Conservation (phyloP, 1,140 invertebrate species). For the Ctenoplectra terminalis region DNA sequence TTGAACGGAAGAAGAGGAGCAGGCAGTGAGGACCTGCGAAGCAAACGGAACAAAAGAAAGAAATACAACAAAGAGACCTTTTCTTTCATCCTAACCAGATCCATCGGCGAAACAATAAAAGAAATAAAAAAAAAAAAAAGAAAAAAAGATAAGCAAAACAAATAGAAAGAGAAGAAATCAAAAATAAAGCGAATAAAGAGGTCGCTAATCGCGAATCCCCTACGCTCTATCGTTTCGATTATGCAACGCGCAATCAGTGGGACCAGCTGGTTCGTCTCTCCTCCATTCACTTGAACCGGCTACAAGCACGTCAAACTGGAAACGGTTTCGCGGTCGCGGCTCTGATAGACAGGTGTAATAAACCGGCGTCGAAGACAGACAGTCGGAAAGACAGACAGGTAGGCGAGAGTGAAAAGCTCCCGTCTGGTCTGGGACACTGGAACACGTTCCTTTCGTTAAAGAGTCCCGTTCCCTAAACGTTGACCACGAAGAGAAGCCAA, state of each 20-base stretch:
- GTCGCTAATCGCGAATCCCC: background rate
- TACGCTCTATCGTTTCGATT: slow-evolving; percentile 1
- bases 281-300: slow-evolving; percentile 38
- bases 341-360: slow-evolving; percentile 55
- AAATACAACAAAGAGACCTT: no score
- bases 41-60: background rate
- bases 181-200: background rate
- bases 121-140: no score
- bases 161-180: no score
- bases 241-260: slow-evolving; percentile 41
- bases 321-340: slow-evolving; percentile 49
- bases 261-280: slow-evolving; percentile 43
- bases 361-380: slow-evolving; percentile 48
- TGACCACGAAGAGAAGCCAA: background rate
- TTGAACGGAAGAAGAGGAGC: slow-evolving; percentile 49
- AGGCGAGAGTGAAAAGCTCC: slow-evolving; percentile 44
- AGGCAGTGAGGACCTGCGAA: slow-evolving; percentile 37
- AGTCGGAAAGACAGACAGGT: slow-evolving; percentile 1
- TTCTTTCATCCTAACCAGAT: no score
- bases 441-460: slow-evolving; percentile 26
- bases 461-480: slow-evolving; percentile 29
- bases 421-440: background rate
- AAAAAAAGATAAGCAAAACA: no score
- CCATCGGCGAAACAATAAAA: no score
- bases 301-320: slow-evolving; percentile 53